These are phyloP conservation scores for Camponotus vicinus DNA, from an alignment of 1,140 invertebrate genomes.

Conservation along the genomic window DNA sequence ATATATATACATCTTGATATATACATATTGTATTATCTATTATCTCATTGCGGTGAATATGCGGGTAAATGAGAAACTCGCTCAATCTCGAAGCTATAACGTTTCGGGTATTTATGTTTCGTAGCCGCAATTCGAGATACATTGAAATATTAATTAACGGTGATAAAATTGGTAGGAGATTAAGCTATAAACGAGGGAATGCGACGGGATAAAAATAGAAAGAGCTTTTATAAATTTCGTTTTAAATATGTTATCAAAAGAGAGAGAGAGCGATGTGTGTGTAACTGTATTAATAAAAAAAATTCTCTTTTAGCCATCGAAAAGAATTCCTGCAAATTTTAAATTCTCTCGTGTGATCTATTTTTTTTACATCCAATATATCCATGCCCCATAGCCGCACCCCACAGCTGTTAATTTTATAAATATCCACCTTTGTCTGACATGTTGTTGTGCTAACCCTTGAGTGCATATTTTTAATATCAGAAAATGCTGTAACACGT, in stretches of 20 bases:
- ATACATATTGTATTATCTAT: slow-evolving; percentile 11
- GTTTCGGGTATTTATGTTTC: slow-evolving; percentile 37
- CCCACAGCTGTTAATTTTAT: slow-evolving; percentile 24
- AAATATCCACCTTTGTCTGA: slow-evolving; percentile 34
- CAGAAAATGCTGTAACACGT: slow-evolving; percentile 2
- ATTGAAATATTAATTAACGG: slow-evolving; percentile 48
- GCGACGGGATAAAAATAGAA: slow-evolving; percentile 30
- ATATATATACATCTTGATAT: slow-evolving; percentile 50
- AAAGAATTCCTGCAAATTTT: background rate
- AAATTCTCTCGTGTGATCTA: background rate
- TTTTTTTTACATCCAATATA: slow-evolving; percentile 11
- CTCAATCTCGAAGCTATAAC: slow-evolving; percentile 39
- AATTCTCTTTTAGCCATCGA: background rate
- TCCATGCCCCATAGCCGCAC: no score
- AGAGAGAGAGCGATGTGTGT: background rate
- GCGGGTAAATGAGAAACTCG: slow-evolving; percentile 14
- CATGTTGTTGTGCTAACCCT: slow-evolving; percentile 26
- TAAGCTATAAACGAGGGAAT: background rate
- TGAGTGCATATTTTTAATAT: slow-evolving; percentile 25
- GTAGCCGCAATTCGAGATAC: slow-evolving; percentile 18
- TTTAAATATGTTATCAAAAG: background rate
- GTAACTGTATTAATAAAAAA: slow-evolving; percentile 15
- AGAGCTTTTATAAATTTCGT: background rate
- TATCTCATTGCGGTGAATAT: slow-evolving; percentile 38
- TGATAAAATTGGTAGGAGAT: background rate